Evolutionary conservation across 2,797 vertebrate species (phyloP).

Genomic region (Coccyzus lansbergi): DNA sequence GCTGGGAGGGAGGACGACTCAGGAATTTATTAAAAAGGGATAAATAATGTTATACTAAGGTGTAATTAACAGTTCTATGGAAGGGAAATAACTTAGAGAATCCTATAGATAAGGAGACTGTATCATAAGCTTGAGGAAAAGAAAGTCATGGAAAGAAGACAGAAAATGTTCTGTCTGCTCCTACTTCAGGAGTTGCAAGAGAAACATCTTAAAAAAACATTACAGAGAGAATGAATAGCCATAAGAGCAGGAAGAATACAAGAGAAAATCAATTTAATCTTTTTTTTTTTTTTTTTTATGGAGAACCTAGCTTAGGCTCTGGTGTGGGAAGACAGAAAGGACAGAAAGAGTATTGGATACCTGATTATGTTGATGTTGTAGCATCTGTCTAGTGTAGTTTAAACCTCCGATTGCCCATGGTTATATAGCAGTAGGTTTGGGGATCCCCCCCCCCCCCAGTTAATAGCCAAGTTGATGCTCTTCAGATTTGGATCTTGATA

Average conservation of each 20-base stretch:
- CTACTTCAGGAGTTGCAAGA: not conserved
- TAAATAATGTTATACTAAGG: too few relatives aligned
- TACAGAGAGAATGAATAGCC: not conserved
- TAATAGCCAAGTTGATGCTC: not conserved
- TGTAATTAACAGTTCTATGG: not conserved
- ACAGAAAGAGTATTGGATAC: not conserved
- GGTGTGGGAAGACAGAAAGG: not conserved
- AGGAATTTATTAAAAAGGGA: not conserved
- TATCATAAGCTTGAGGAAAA: not conserved
- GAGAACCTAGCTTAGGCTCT: not conserved
- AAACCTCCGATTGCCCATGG: not conserved
- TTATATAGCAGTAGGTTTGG: not conserved
- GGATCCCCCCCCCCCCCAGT: not conserved
- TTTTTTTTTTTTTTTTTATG: not conserved
- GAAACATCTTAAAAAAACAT: not conserved
- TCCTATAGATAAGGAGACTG: not conserved
- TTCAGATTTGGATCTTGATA: not conserved
- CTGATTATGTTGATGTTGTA: not conserved
- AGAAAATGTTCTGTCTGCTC: not conserved
- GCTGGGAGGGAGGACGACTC: not conserved
- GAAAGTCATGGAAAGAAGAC: not conserved
- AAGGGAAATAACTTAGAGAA: not conserved
- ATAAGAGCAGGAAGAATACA: not conserved
- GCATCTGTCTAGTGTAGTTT: not conserved
- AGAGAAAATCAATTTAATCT: not conserved